A percentile compares a stretch with the other conserved stretches of the same genome.
Evolutionary conservation across 1,140 invertebrate species (phyloP).

Genomic region (Paralvinella palmiformis): DNA sequence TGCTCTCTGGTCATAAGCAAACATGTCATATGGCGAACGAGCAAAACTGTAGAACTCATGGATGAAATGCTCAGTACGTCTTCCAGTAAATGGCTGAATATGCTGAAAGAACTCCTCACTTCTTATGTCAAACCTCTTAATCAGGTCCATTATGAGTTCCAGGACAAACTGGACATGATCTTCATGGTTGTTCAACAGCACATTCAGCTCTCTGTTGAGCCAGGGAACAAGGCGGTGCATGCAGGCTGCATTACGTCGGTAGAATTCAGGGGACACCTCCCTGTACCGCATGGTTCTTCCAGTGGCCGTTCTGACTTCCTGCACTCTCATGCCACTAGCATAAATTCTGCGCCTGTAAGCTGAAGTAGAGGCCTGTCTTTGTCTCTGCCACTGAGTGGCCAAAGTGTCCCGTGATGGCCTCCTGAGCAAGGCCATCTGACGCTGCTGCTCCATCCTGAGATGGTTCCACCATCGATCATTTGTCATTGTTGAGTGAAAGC

Average conservation of each 20-base stretch:
- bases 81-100: conserved; percentile 46
- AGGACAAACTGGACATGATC: conserved; percentile 60
- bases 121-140: conserved; percentile 65
- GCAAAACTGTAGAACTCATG: conserved; percentile 86
- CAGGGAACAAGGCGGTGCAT: conserved; percentile 76
- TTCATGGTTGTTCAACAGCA: conserved; percentile 56
- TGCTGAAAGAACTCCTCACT: conserved; percentile 64
- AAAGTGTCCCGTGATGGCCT: conserved; percentile 19
- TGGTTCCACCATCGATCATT: conserved; percentile 50
- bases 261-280: conserved; percentile 67
- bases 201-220: conserved; percentile 78
- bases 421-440: conserved; percentile 18
- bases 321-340: conserved; percentile 67
- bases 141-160: conserved; percentile 62
- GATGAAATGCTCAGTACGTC: conserved; percentile 65
- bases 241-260: conserved; percentile 68
- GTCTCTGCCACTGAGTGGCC: conserved; percentile 23
- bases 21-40: conserved; percentile 74
- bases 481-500: conserved; percentile 53
- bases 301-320: conserved; percentile 17
- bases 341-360: conserved; percentile 67
- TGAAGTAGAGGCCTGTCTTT: conserved; percentile 32
- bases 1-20: conserved; percentile 55
- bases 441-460: conserved; percentile 54
- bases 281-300: conserved; percentile 38